phyloP scores from a whole-genome alignment of 1,140 invertebrate species.

The Gonatopus flavifemur region DNA sequence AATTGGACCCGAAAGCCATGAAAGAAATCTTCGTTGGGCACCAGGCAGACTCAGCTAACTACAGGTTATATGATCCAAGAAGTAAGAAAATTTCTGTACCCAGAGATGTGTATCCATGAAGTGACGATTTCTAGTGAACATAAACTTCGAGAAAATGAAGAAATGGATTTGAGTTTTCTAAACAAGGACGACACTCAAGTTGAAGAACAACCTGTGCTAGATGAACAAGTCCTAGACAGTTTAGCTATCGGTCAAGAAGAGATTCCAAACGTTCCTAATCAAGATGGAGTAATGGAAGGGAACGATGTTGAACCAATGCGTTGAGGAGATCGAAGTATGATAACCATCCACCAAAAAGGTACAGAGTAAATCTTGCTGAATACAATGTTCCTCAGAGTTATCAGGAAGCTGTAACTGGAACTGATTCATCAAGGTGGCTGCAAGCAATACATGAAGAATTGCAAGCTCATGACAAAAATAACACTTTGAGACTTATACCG shows the following conservation, averaged over 20 bases:
- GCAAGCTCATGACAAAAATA: conserved; percentile 23
- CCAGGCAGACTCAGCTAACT: neutral
- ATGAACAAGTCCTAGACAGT: neutral
- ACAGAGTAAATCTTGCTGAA: neutral
- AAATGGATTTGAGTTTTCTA: no score
- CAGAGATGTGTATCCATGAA: conserved; percentile 38
- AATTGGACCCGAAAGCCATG: conserved; percentile 28
- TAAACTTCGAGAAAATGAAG: neutral
- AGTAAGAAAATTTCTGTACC: conserved; percentile 27
- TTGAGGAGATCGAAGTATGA: neutral
- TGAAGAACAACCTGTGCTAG: no score
- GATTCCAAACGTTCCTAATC: neutral
- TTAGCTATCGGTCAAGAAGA: neutral
- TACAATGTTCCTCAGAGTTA: conserved; percentile 14
- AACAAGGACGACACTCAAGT: no score
- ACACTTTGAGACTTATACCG: conserved; percentile 21
- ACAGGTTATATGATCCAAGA: conserved; percentile 2
- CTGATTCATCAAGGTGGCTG: conserved; percentile 17
- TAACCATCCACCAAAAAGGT: neutral
- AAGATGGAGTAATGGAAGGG: neutral
- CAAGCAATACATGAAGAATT: conserved; percentile 26
- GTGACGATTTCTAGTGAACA: neutral
- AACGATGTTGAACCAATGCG: neutral
- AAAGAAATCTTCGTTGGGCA: conserved; percentile 6
- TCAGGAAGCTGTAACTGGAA: conserved; percentile 13